Percentiles rank a stretch among this genome's conserved stretches.
These are phyloP conservation scores for Phoebastria nigripes DNA, from an alignment of 2,797 vertebrate species.

Conservation along the genomic window DNA sequence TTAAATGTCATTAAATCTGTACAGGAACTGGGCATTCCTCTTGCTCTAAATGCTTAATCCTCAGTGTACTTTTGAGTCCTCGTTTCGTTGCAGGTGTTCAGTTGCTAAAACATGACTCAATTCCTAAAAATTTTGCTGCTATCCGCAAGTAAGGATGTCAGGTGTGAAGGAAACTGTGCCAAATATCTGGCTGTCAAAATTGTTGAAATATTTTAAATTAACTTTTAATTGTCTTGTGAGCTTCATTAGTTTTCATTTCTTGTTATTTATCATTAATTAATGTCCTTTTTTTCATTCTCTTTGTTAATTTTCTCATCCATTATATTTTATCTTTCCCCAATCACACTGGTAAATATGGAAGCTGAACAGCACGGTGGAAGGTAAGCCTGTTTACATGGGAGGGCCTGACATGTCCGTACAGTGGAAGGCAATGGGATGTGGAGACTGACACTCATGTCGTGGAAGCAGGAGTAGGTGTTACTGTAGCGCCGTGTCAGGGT, in stretches of 20 bases:
- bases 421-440: neutral
- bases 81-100: neutral
- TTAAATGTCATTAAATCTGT: neutral
- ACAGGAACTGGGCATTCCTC: neutral
- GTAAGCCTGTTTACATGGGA: neutral
- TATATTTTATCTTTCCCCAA: neutral
- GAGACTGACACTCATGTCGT: neutral
- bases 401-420: neutral
- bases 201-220: neutral
- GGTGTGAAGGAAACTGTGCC: neutral
- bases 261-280: neutral
- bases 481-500: accelerated
- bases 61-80: neutral
- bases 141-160: neutral
- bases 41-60: neutral
- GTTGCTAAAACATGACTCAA: neutral
- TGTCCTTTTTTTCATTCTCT: neutral
- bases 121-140: neutral
- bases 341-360: neutral
- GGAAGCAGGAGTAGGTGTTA: neutral
- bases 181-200: neutral
- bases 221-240: neutral
- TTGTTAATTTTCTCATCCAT: neutral
- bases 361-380: neutral
- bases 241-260: neutral